Conservation (phyloP, 2,797 vertebrate genomes). For the Macroramphosus scolopax region DNA sequence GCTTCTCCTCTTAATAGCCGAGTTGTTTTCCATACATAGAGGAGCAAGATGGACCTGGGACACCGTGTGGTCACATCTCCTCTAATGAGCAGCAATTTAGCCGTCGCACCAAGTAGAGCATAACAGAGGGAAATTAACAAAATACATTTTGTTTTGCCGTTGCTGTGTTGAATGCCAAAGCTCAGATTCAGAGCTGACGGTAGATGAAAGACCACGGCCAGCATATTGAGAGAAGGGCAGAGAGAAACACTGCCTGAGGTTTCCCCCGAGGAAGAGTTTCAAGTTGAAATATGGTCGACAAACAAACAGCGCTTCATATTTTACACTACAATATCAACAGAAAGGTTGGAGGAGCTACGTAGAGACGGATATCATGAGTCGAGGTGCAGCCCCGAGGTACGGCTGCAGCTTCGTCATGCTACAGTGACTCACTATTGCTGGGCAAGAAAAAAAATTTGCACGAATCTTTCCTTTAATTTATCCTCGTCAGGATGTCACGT, state of each 20-base stretch:
- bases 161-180: constrained; percentile 14
- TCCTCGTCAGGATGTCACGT: constrained; percentile 5
- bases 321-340: too few species aligned
- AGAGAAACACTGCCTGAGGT: constrained; percentile 3
- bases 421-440: too few species aligned
- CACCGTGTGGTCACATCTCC: constrained; percentile 18
- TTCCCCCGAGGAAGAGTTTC: constrained; percentile 1
- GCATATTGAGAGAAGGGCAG: background rate
- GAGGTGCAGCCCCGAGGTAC: too few species aligned
- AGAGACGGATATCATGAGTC: too few species aligned
- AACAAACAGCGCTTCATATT: too few species aligned
- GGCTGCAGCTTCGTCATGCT: too few species aligned
- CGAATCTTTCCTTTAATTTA: too few species aligned
- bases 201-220: constrained; percentile 14
- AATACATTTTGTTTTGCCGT: constrained; percentile 7
- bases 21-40: constrained; percentile 27
- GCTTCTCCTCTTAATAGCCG: constrained; percentile 24
- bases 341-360: too few species aligned
- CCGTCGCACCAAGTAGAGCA: constrained; percentile 25
- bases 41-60: constrained; percentile 32
- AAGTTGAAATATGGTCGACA: too few species aligned
- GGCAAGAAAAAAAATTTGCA: too few species aligned
- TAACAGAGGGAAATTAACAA: constrained; percentile 28
- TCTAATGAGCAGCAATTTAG: constrained; percentile 52
- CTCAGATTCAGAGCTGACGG: background rate